These are phyloP conservation scores for Pachycephus smyrnensis DNA, from an alignment of 2,888 invertebrate genomes.

Conservation along the genomic window DNA sequence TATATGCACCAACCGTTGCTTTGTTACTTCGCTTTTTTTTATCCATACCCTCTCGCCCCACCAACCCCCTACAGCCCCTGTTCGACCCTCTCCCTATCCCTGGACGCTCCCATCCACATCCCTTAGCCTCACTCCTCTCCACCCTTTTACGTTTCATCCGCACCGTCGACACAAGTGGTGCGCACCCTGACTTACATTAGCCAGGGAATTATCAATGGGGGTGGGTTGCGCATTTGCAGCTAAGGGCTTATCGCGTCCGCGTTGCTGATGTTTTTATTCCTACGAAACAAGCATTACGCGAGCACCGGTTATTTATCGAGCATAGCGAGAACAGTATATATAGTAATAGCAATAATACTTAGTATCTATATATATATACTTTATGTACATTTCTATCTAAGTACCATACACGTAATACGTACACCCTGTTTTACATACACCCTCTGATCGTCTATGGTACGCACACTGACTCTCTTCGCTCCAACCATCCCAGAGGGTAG, in stretches of 20 bases:
- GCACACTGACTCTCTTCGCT: neutral
- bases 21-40: conserved; percentile 44
- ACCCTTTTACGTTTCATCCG: neutral
- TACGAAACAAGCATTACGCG: neutral
- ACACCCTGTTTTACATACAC: neutral
- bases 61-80: conserved; percentile 13
- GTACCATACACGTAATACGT: neutral
- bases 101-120: conserved; percentile 16
- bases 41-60: conserved; percentile 31
- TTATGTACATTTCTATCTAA: neutral
- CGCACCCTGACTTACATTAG: conserved; percentile 35
- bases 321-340: neutral
- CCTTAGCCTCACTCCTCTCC: conserved; percentile 8
- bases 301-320: neutral
- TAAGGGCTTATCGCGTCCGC: conserved; percentile 32
- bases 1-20: conserved; percentile 57
- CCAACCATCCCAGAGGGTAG: neutral
- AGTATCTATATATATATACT: no score
- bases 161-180: conserved; percentile 23
- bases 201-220: conserved; percentile 38
- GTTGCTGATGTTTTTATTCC: conserved; percentile 4
- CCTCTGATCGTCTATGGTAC: neutral
- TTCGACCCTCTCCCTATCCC: conserved; percentile 24
- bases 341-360: neutral
- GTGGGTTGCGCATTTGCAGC: conserved; percentile 25